These are phyloP conservation scores for Caradrina clavipalpis DNA, from an alignment of 2,888 invertebrate genomes.

Conservation along the genomic window DNA sequence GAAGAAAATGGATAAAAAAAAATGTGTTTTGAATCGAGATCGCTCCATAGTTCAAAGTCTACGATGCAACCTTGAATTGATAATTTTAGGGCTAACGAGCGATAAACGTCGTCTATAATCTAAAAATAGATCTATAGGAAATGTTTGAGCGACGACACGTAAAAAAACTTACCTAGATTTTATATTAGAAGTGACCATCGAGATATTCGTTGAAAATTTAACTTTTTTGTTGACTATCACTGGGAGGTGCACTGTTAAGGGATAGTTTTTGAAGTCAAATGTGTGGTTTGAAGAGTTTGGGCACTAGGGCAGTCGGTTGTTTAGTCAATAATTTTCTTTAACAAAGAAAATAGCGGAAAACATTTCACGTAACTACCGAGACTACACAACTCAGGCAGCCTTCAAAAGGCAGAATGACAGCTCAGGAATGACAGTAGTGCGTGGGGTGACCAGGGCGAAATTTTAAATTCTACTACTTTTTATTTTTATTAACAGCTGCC, in stretches of 20 bases:
- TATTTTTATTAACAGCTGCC: neutral
- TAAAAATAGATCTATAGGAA: slow-evolving; percentile 56
- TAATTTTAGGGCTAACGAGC: slow-evolving; percentile 53
- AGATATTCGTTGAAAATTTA: slow-evolving; percentile 38
- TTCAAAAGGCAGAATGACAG: slow-evolving; percentile 34
- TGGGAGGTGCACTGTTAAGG: slow-evolving; percentile 14
- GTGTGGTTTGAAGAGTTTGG: slow-evolving; percentile 7
- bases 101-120: slow-evolving; percentile 39
- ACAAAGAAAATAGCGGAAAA: slow-evolving; percentile 55
- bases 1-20: slow-evolving; percentile 1
- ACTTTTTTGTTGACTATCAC: slow-evolving; percentile 39
- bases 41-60: slow-evolving; percentile 61
- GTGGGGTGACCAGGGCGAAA: neutral
- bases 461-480: slow-evolving; percentile 17
- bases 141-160: slow-evolving; percentile 26
- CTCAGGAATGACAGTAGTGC: slow-evolving; percentile 10
- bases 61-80: slow-evolving; percentile 59
- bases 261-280: neutral
- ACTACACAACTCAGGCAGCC: slow-evolving; percentile 30
- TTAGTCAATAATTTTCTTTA: slow-evolving; percentile 62
- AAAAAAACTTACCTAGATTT: slow-evolving; percentile 49
- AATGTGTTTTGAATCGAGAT: slow-evolving; percentile 35
- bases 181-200: slow-evolving; percentile 36
- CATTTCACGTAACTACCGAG: slow-evolving; percentile 49
- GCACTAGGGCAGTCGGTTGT: slow-evolving; percentile 33